phyloP scores from a whole-genome alignment of 2,797 vertebrate genomes.

The Erithacus rubecula region DNA sequence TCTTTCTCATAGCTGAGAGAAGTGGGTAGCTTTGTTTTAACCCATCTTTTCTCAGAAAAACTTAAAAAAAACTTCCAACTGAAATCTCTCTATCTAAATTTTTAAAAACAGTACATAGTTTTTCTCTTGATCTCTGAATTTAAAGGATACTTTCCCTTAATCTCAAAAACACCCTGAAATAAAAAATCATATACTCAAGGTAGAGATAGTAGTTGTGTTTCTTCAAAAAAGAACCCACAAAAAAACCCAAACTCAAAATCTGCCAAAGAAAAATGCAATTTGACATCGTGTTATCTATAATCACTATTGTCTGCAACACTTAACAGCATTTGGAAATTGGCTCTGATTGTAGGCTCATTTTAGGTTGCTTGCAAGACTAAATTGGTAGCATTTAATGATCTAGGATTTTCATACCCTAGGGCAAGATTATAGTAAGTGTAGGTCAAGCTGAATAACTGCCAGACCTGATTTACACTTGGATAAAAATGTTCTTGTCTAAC shows the following conservation, averaged over 20 bases:
- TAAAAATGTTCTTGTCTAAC: constrained; percentile 49
- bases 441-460: constrained; percentile 55
- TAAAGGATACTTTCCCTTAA: neutral
- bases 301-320: neutral
- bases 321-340: neutral
- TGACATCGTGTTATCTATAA: neutral
- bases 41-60: neutral
- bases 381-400: constrained; percentile 53
- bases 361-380: constrained; percentile 45
- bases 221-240: neutral
- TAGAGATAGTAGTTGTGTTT: neutral
- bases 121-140: neutral
- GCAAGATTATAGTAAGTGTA: constrained; percentile 56
- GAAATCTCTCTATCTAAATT: neutral
- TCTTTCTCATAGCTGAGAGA: neutral
- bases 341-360: constrained; percentile 24
- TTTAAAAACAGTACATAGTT: neutral
- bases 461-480: constrained; percentile 43
- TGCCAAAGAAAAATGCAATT: neutral
- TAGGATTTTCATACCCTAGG: constrained; percentile 61
- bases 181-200: neutral
- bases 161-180: neutral
- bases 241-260: neutral
- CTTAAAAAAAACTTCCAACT: neutral
- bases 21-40: constrained; percentile 29